Percentiles rank a stretch among this genome's conserved stretches.
Conservation (phyloP, 2,888 invertebrate genomes). For the Allygus modestus region DNA sequence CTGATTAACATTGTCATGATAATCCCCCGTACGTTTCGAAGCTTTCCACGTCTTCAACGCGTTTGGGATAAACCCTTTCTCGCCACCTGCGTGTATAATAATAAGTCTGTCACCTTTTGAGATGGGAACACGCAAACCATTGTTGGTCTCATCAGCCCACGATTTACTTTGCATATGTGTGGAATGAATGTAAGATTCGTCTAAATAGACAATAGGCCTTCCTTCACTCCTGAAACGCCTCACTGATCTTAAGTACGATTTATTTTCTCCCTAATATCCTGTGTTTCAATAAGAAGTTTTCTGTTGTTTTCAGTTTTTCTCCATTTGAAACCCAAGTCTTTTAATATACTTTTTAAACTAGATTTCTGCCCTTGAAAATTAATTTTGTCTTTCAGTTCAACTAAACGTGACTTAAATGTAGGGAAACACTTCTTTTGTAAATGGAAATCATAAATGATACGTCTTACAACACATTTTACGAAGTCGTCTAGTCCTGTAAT, state of each 20-base stretch:
- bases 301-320: conserved; percentile 41
- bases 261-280: conserved; percentile 35
- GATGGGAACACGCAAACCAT: conserved; percentile 22
- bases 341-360: conserved; percentile 6
- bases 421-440: too few species aligned
- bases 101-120: conserved; percentile 39
- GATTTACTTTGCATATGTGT: conserved; percentile 24
- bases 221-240: conserved; percentile 16
- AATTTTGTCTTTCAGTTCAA: too few species aligned
- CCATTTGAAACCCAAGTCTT: conserved; percentile 52
- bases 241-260: conserved; percentile 1
- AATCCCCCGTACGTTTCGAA: neutral
- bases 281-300: conserved; percentile 48
- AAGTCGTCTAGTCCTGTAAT: conserved; percentile 54
- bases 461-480: conserved; percentile 49
- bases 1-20: conserved; percentile 40
- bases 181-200: conserved; percentile 35
- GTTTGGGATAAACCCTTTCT: conserved; percentile 50
- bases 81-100: conserved; percentile 5
- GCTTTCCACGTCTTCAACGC: conserved; percentile 54
- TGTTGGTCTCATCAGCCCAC: conserved; percentile 5
- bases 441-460: too few species aligned
- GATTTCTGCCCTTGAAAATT: too few species aligned
- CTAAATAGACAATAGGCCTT: conserved; percentile 8
- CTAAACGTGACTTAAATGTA: conserved; percentile 13